These are phyloP conservation scores for Drosophila nasuta DNA, from an alignment of 1,140 invertebrate genomes.

Conservation along the genomic window DNA sequence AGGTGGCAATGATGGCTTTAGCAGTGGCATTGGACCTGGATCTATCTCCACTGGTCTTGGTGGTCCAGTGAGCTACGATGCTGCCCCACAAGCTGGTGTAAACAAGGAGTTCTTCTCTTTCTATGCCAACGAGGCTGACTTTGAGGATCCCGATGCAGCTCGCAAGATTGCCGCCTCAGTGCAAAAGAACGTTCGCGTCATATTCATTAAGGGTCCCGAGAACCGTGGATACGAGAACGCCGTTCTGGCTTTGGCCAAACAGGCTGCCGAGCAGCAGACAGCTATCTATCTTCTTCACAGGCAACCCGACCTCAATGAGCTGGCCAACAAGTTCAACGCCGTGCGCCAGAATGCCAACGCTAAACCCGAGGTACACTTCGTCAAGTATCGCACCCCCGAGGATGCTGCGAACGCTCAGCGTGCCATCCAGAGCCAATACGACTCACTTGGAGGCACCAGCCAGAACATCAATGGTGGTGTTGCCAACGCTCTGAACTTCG, in stretches of 20 bases:
- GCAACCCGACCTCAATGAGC: constrained; percentile 65
- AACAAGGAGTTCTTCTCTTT: constrained; percentile 71
- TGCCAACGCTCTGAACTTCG: constrained; percentile 78
- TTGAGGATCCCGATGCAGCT: constrained; percentile 61
- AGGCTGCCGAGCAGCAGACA: constrained; percentile 70
- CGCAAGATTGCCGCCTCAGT: constrained; percentile 50
- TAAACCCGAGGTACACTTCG: constrained; percentile 78
- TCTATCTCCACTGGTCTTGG: constrained; percentile 29
- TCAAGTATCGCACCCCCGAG: constrained; percentile 77
- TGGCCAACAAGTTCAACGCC: constrained; percentile 76
- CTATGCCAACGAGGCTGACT: constrained; percentile 67
- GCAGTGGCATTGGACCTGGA: constrained; percentile 11
- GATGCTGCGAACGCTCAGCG: constrained; percentile 74
- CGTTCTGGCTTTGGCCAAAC: constrained; percentile 67
- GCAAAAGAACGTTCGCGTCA: constrained; percentile 69
- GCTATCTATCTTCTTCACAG: constrained; percentile 77
- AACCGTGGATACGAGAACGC: constrained; percentile 72
- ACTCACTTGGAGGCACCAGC: constrained; percentile 67
- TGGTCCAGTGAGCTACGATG: constrained; percentile 62
- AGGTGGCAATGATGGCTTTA: constrained; percentile 10
- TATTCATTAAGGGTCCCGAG: constrained; percentile 72
- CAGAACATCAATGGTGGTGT: constrained; percentile 74
- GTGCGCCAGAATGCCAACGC: constrained; percentile 59
- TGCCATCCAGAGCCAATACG: constrained; percentile 73
- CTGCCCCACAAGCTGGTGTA: constrained; percentile 51